Evolutionary conservation across 2,797 vertebrate species (phyloP), one percentile per base, ranked within the genome.

Genomic region (Oryzias sinensis): DNA sequence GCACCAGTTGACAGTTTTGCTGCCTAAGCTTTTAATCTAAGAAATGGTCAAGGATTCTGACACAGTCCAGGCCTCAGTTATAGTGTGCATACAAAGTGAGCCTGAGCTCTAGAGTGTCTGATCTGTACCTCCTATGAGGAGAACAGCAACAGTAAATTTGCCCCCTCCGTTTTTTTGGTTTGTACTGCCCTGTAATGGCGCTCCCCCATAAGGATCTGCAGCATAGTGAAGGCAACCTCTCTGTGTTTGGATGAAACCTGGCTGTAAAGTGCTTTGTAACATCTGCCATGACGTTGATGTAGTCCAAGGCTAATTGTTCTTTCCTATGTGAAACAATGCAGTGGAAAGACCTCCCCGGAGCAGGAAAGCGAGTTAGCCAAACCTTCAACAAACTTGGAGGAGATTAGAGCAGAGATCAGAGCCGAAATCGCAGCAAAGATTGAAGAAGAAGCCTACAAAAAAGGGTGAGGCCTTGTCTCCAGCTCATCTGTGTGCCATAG

Each of bases 361-460:
- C 88, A 88, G 80, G 95, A 97, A 70, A 88, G 83, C 63, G 94
- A 95, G 57, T 80, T 92, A 2, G 72, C 77, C 69, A 86, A 92
- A 59, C 74, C 88, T 17, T 81, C 88, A 2, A 88, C 87, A 81
- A 91, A 87, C 70, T 46, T 88, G 43, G 95, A 96, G 72, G 94
- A 96, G 75, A 85, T 92, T 65, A 94, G 73, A 74, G 91, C 93
- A 1, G 94, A 96, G 86, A 90, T 92, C 79, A 93, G 77, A 77
- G 92, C 93, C 5, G 95, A 97, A 83, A 83, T 92, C 66, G 96
- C 94, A 89, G 91, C 94, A 61, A 97, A 94, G 90, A 93, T 95
- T 47, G 94, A 98, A 82, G 96, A 98, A 83, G 96, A 96, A 80
- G 92, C 92, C 0, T 98, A 94, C 82, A 95, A 93, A 72, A 98